Conservation (phyloP, 30 jellyfish, hydroid and myxozoan species). For the Haliclystus octoradiatus region DNA sequence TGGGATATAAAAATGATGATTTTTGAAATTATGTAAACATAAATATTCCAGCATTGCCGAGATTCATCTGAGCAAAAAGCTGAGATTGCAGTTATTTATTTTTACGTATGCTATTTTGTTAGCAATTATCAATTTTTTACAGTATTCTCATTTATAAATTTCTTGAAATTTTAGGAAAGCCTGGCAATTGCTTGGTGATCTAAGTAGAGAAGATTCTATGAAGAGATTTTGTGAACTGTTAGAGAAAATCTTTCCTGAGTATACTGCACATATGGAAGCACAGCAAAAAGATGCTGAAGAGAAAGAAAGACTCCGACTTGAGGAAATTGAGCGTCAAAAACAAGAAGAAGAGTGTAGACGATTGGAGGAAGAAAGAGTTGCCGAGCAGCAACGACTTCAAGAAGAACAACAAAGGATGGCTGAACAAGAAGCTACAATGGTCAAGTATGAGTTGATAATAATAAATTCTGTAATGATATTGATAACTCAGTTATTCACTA, state of each 20-base stretch:
- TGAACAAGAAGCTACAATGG: not conserved
- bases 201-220: constrained; percentile 59
- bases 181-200: constrained; percentile 76
- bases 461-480: not conserved
- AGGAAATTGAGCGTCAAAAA: constrained; percentile 62
- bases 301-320: constrained; percentile 50
- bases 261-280: constrained; percentile 58
- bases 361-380: constrained; percentile 48
- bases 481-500: not conserved
- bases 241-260: constrained; percentile 40
- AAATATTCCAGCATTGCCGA: too few relatives aligned
- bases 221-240: constrained; percentile 47
- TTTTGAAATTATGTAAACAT: too few relatives aligned
- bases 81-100: too few relatives aligned
- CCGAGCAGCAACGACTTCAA: constrained; percentile 43
- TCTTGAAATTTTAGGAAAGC: constrained; percentile 75
- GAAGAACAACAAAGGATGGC: constrained; percentile 30
- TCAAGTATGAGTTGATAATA: not conserved
- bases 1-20: too few relatives aligned
- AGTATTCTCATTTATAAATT: not conserved
- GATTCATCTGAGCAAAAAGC: too few relatives aligned
- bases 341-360: constrained; percentile 80
- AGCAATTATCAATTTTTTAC: too few relatives aligned
- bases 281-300: constrained; percentile 68
- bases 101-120: too few relatives aligned